A percentile compares a stretch with the other conserved stretches of the same genome.
phyloP scores from a whole-genome alignment of 2,888 invertebrate genomes.

The Eugnorisma glareosa region DNA sequence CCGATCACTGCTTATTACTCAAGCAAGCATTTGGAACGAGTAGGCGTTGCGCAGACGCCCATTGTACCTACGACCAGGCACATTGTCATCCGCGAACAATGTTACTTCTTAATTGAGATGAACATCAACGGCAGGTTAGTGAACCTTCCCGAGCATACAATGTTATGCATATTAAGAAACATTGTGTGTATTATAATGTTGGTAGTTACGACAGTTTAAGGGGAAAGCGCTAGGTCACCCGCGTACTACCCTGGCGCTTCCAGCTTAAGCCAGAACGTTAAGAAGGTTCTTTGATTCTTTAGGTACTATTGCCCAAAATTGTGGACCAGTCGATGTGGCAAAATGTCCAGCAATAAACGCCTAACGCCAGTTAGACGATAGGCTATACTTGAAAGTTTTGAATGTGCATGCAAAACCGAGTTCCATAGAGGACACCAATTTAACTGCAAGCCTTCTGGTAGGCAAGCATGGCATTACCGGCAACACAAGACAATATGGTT shows the following conservation, averaged over 20 bases:
- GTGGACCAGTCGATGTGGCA: neutral
- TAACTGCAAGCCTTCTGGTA: neutral
- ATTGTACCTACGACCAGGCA: constrained; percentile 62
- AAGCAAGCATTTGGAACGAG: constrained; percentile 60
- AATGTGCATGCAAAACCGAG: neutral
- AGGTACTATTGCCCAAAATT: neutral
- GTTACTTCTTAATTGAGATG: constrained; percentile 69
- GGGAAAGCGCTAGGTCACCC: too few relatives aligned
- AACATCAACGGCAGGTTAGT: constrained; percentile 57
- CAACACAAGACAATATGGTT: too few relatives aligned
- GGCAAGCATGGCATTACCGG: neutral
- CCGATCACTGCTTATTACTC: constrained; percentile 59
- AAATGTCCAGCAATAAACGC: neutral
- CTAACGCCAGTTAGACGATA: neutral
- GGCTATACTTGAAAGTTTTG: neutral
- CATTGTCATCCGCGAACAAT: constrained; percentile 68
- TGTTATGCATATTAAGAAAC: constrained; percentile 10
- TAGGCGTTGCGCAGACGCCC: constrained; percentile 64
- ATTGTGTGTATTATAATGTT: neutral
- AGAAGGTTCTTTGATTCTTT: neutral
- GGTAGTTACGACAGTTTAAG: neutral
- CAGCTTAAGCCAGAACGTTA: too few relatives aligned
- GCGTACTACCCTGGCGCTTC: too few relatives aligned
- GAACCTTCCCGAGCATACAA: constrained; percentile 44
- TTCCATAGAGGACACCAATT: neutral